These are phyloP conservation scores for Phylloscopus collybita DNA, from an alignment of 2,797 vertebrate species.

Conservation along the genomic window DNA sequence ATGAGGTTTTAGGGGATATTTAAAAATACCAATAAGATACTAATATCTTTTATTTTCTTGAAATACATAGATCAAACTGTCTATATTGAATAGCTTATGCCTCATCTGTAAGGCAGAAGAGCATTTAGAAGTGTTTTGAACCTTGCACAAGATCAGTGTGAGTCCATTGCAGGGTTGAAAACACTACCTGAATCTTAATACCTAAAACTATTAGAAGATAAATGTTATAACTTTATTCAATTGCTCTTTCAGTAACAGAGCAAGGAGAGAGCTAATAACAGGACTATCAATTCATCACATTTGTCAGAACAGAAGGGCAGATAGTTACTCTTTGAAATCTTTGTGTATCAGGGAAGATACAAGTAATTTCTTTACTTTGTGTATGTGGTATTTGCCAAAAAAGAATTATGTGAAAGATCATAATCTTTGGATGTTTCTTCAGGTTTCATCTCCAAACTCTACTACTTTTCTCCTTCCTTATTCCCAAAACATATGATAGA, in stretches of 20 bases:
- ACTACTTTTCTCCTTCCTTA: not conserved
- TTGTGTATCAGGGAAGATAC: not conserved
- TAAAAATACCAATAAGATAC: not conserved
- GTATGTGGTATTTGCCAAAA: not conserved
- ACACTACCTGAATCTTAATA: not conserved
- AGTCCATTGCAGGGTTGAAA: not conserved
- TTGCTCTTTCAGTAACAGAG: not conserved
- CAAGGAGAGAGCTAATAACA: not conserved
- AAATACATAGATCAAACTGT: not conserved
- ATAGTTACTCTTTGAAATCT: not conserved
- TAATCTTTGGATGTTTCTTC: not conserved
- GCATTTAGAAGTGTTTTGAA: not conserved
- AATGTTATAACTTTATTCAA: not conserved
- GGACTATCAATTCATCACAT: not conserved
- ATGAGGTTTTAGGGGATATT: fast-evolving
- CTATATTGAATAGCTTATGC: not conserved
- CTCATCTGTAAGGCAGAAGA: not conserved
- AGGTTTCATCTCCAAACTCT: not conserved
- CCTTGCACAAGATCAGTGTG: not conserved
- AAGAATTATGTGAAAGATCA: not conserved
- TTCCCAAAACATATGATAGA: not conserved
- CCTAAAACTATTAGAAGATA: not conserved
- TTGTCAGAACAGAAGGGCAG: not conserved
- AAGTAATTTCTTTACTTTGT: not conserved
- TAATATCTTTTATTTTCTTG: not conserved